These are phyloP conservation scores for Bettongia penicillata DNA, from an alignment of 2,113 vertebrate species.

Conservation along the genomic window DNA sequence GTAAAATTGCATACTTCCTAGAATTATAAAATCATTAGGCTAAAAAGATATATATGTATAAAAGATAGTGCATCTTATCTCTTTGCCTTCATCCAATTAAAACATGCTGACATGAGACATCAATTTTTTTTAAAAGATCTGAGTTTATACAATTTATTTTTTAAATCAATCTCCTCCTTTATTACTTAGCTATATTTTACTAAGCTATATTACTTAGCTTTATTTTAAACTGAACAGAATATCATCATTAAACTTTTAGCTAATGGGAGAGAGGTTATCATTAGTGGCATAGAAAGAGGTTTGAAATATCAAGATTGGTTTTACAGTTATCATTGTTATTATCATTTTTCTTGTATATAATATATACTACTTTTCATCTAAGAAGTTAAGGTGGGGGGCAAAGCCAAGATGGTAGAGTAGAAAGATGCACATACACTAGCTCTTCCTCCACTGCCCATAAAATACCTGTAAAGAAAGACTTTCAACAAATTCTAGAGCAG, in stretches of 20 bases:
- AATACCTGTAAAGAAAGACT: too few relatives aligned
- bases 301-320: not conserved
- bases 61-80: not conserved
- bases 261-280: not conserved
- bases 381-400: too few relatives aligned
- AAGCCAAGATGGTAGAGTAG: too few relatives aligned
- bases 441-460: too few relatives aligned
- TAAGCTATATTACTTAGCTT: too few relatives aligned
- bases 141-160: not conserved
- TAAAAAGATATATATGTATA: not conserved
- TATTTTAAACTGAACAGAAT: not conserved
- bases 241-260: not conserved
- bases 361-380: too few relatives aligned
- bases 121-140: not conserved
- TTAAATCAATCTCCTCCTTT: not conserved
- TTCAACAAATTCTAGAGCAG: too few relatives aligned
- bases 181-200: not conserved
- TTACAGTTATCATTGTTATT: not conserved
- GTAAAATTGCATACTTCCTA: not conserved
- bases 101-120: not conserved
- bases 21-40: not conserved
- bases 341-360: not conserved
- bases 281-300: not conserved
- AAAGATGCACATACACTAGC: too few relatives aligned
- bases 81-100: not conserved